Base-by-base conservation (phyloP, 1,140 invertebrate genomes). In the Octopus sinensis region DNA sequence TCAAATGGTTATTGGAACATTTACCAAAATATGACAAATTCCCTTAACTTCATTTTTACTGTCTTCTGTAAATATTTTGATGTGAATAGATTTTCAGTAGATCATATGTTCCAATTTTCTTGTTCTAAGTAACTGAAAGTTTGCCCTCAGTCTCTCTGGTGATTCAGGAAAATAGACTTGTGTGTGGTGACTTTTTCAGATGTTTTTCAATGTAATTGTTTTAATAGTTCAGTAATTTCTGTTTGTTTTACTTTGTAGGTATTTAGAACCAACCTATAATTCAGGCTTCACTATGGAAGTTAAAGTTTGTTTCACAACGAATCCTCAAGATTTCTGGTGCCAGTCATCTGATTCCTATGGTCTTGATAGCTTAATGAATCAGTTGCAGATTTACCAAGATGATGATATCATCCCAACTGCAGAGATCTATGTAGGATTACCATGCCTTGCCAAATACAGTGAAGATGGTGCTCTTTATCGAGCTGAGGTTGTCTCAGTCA, bases 371-470 rank as follows among this genome's bases (percentile, higher is more conserved):
- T 73, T 73, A 23, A 73, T 73, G 68, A 23, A 23, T 6, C 17
- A 17, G 13, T 73, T 73, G 68, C 17, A 73, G 13, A n/a, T 73
- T 6, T n/a, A 73, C 5, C 17, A 73, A 6, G 3, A 6, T 73
- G 68, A 73, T 23, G 30, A 7, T 73, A 17, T 73, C 13, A 73
- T 73, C 30, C 68, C 68, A n/a, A 23, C 17, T n/a, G 17, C 68
- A n/a, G 68, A 73, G 30, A n/a, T 73, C 53, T 75, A 80, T 52
- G 82, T 91, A 53, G 94, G 93, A 6, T 91, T 93, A 62, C 93
- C 94, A 0, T 96, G 95, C 88, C 93, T 94, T 86, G 95, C 95
- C 0, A 91, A 94, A 62, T 96, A 93, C 84, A 93, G 93, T 83
- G 92, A 91, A 83, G 95, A 96, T 90, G 89, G 90, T 52, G 91